phyloP scores from a whole-genome alignment of 1,140 invertebrate genomes.

The Drosophila bifasciata region DNA sequence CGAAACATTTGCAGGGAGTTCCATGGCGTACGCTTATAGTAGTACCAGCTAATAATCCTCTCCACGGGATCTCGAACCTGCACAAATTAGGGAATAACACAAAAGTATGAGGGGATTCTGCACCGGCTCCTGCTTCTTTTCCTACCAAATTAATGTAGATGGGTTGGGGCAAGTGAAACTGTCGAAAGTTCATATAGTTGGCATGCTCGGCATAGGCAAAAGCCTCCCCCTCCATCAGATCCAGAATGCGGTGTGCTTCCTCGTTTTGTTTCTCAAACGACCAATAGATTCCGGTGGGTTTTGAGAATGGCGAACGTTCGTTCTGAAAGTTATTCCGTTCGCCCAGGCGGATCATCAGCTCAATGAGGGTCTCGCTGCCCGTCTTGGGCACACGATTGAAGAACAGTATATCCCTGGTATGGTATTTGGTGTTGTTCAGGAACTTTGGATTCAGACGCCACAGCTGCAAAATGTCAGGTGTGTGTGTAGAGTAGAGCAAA shows the following conservation, averaged over 20 bases:
- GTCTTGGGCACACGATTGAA: constrained; percentile 96
- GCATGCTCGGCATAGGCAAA: constrained; percentile 59
- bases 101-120: no score
- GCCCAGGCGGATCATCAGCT: constrained; percentile 89
- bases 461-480: constrained; percentile 44
- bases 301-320: constrained; percentile 28
- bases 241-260: constrained; percentile 29
- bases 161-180: constrained; percentile 90
- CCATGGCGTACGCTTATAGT: constrained; percentile 91
- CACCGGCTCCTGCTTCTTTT: neutral
- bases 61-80: constrained; percentile 91
- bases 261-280: constrained; percentile 32
- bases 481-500: constrained; percentile 89
- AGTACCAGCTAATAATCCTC: constrained; percentile 95
- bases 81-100: constrained; percentile 4
- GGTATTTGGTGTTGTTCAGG: constrained; percentile 91
- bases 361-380: constrained; percentile 92
- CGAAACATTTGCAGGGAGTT: constrained; percentile 43
- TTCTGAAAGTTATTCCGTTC: constrained; percentile 87
- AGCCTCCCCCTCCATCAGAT: constrained; percentile 53
- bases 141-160: constrained; percentile 94
- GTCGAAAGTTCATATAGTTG: constrained; percentile 86
- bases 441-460: constrained; percentile 49
- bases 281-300: constrained; percentile 30
- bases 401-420: constrained; percentile 89